Conservation (phyloP, 2,797 vertebrate genomes). For the Sandelia bainsii region DNA sequence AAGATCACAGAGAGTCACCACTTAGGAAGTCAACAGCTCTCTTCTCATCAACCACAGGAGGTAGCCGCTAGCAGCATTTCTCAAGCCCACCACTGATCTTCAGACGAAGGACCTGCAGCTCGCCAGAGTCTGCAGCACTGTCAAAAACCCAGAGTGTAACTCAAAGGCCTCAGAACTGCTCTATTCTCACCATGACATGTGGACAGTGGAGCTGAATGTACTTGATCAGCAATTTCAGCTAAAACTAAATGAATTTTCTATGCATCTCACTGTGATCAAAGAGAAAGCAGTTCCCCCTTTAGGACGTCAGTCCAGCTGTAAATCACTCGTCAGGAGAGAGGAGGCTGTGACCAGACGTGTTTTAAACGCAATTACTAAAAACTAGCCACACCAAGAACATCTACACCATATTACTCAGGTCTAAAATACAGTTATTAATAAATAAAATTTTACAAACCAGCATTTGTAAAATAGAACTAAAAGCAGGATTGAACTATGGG, state of each 20-base stretch:
- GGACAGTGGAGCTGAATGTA: neutral
- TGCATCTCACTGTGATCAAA: neutral
- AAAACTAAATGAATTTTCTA: neutral
- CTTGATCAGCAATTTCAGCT: slow-evolving; percentile 19
- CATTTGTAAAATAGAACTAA: too few relatives aligned
- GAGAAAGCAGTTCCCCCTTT: neutral
- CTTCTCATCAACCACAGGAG: slow-evolving; percentile 51
- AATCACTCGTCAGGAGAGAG: neutral
- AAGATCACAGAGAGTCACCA: slow-evolving; percentile 50
- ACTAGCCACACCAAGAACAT: too few relatives aligned
- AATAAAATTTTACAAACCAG: too few relatives aligned
- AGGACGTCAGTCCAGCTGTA: neutral
- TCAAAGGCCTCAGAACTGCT: slow-evolving; percentile 33
- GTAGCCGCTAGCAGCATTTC: slow-evolving; percentile 40
- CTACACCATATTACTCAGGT: too few relatives aligned
- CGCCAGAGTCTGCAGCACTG: slow-evolving; percentile 26
- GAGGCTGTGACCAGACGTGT: neutral
- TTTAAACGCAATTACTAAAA: neutral
- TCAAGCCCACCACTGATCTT: slow-evolving; percentile 64
- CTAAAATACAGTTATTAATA: too few relatives aligned
- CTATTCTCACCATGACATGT: slow-evolving; percentile 16
- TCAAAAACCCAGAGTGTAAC: slow-evolving; percentile 26
- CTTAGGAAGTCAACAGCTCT: slow-evolving; percentile 64
- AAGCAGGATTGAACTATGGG: too few relatives aligned
- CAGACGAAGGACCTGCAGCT: slow-evolving; percentile 60